phyloP scores from a whole-genome alignment of 2,888 invertebrate species.

The Entomobrya proxima region DNA sequence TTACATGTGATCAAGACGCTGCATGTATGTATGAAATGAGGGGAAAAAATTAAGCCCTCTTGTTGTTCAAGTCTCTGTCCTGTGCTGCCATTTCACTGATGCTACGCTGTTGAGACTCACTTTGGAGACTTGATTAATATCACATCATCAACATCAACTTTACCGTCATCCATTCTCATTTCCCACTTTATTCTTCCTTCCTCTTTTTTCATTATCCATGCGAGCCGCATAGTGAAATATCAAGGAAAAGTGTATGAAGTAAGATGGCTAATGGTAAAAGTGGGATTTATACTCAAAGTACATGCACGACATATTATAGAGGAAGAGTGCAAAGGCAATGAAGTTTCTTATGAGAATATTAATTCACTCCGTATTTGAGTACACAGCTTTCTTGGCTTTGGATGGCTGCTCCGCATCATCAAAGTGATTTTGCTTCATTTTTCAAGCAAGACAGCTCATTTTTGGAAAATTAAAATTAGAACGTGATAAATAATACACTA shows the following conservation, averaged over 20 bases:
- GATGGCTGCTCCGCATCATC: constrained; percentile 31
- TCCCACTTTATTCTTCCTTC: constrained; percentile 18
- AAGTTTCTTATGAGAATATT: constrained; percentile 42
- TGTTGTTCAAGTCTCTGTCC: neutral
- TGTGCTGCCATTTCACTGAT: neutral
- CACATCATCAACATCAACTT: constrained; percentile 59
- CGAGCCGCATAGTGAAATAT: constrained; percentile 36
- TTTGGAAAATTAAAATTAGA: constrained; percentile 60
- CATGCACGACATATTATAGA: too few relatives aligned
- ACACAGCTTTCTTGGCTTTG: neutral
- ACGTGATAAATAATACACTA: constrained; percentile 39
- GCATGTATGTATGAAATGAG: neutral
- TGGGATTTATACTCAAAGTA: too few relatives aligned
- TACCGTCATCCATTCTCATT: constrained; percentile 62
- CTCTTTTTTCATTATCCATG: constrained; percentile 50
- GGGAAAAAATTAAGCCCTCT: constrained; percentile 46
- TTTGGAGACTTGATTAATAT: constrained; percentile 60
- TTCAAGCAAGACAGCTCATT: constrained; percentile 57
- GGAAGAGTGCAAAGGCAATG: too few relatives aligned
- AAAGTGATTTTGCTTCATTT: constrained; percentile 51
- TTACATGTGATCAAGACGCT: neutral
- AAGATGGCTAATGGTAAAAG: neutral
- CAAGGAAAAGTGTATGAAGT: neutral
- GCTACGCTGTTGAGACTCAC: constrained; percentile 27
- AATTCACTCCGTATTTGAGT: constrained; percentile 22